Conservation (phyloP, 2,113 vertebrate species). For the Halcyon malimbica region DNA sequence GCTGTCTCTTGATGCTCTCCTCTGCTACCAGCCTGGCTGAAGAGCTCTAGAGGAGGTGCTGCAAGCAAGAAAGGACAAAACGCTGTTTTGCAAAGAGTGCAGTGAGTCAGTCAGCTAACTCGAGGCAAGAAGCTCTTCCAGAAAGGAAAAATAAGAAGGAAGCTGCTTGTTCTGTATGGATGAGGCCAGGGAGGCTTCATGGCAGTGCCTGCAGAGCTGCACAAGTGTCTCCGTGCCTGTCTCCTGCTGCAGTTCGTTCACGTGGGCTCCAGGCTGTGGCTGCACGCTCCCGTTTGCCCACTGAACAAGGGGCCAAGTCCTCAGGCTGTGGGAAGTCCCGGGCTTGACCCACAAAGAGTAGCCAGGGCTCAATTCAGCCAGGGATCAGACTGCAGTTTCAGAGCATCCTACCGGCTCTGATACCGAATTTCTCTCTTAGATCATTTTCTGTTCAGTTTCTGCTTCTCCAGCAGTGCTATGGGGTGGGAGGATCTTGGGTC, state of each 20-base stretch:
- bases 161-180: not conserved
- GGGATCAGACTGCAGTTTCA: not conserved
- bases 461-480: not conserved
- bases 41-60: not conserved
- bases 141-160: not conserved
- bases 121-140: not conserved
- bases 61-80: not conserved
- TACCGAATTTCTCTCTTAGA: not conserved
- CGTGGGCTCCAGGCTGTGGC: fast-evolving
- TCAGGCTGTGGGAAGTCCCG: not conserved
- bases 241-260: not conserved
- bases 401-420: not conserved
- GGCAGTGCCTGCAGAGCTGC: not conserved
- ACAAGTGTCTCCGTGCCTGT: not conserved
- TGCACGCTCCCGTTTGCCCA: fast-evolving
- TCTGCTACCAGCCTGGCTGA: not conserved
- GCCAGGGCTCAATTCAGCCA: not conserved
- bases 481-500: fast-evolving
- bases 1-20: not conserved
- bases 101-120: not conserved
- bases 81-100: not conserved
- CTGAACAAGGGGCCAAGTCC: no score
- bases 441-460: fast-evolving
- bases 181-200: not conserved
- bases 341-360: not conserved